Percentiles rank a stretch among this genome's conserved stretches.
phyloP scores from a whole-genome alignment of 2,888 invertebrate genomes.

The Prosopocoilus inquinatus region DNA sequence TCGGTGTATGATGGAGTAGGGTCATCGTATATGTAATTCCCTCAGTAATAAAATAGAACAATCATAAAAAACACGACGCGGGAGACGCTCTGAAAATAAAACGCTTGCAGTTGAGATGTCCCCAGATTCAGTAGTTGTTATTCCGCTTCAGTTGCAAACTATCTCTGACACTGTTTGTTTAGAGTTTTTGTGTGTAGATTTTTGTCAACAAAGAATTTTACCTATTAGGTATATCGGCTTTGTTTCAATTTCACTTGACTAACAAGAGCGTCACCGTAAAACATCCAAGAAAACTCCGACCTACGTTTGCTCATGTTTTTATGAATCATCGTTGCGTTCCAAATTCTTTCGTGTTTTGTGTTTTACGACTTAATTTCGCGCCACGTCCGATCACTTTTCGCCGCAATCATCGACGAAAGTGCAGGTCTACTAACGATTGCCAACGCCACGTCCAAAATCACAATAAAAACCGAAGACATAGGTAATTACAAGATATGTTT shows the following conservation, averaged over 20 bases:
- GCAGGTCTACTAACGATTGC: neutral
- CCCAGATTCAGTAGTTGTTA: constrained; percentile 44
- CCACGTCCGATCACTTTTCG: constrained; percentile 12
- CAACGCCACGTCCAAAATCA: neutral
- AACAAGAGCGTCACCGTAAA: neutral
- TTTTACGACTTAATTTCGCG: constrained; percentile 7
- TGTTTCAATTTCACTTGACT: neutral
- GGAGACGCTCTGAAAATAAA: constrained; percentile 53
- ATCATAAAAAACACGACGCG: constrained; percentile 44
- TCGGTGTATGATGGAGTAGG: too few species aligned
- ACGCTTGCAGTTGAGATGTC: constrained; percentile 49
- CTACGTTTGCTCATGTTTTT: constrained; percentile 29
- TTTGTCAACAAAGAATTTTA: too few species aligned
- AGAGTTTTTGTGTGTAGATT: constrained; percentile 10
- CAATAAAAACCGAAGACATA: neutral
- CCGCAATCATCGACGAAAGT: neutral
- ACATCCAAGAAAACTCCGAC: constrained; percentile 2
- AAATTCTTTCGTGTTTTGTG: constrained; percentile 7
- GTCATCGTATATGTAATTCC: too few species aligned
- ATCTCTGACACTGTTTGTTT: constrained; percentile 40
- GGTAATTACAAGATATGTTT: constrained; percentile 34
- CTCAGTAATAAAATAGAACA: constrained; percentile 31
- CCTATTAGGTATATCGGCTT: neutral
- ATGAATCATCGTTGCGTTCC: constrained; percentile 20
- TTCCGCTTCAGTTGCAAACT: constrained; percentile 41